Conservation (phyloP, 2,888 invertebrate genomes). For the Melipona beecheii region DNA sequence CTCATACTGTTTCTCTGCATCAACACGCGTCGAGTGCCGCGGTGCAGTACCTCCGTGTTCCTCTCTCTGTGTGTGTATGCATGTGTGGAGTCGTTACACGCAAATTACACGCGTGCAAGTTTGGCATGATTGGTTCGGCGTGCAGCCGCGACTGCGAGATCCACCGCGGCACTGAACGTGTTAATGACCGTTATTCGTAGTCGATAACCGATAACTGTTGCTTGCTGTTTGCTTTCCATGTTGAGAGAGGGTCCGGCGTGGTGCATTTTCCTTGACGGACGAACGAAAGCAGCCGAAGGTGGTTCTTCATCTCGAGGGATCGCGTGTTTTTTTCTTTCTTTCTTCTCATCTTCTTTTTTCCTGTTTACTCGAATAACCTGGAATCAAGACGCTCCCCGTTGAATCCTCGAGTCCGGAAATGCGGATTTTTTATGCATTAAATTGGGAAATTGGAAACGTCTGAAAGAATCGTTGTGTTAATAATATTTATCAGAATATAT, state of each 20-base stretch:
- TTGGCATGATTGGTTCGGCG: neutral
- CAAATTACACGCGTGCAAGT: too few relatives aligned
- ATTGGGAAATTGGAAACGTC: too few relatives aligned
- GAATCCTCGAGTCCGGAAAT: too few relatives aligned
- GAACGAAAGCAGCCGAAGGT: slow-evolving; percentile 26
- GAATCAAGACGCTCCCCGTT: neutral
- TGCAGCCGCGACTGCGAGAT: neutral
- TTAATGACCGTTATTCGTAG: slow-evolving; percentile 1
- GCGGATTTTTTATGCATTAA: too few relatives aligned
- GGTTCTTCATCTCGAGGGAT: neutral
- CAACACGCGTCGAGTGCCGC: neutral
- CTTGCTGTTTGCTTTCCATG: slow-evolving; percentile 50
- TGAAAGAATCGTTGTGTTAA: too few relatives aligned
- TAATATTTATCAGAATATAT: too few relatives aligned
- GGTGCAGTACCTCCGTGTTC: neutral
- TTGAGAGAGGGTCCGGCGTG: neutral
- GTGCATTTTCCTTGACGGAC: slow-evolving; percentile 22
- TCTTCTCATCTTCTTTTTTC: neutral
- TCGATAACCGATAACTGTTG: slow-evolving; percentile 16
- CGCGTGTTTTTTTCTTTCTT: neutral
- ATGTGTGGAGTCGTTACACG: too few relatives aligned
- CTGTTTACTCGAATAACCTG: neutral
- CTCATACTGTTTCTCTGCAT: neutral
- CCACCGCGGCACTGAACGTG: neutral
- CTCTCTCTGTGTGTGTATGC: too few relatives aligned